Base-by-base conservation (phyloP, 2,888 invertebrate species). In the Trachelus stipa region DNA sequence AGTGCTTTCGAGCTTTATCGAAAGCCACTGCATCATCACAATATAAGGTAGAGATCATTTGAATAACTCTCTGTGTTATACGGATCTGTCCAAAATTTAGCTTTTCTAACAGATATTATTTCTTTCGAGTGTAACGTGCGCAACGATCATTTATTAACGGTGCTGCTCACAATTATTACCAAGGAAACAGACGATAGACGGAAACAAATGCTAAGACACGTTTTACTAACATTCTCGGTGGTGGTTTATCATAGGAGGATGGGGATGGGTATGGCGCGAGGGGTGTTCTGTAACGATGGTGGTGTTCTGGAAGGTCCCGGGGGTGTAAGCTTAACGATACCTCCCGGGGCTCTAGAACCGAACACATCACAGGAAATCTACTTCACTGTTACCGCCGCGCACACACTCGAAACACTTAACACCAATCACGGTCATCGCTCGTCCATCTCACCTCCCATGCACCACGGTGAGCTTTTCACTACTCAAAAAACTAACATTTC, bases 1-100 rank as follows among this genome's bases (percentile, higher is more conserved):
- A 98, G 98, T 82, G 98, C 98, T n/a, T 98, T 98, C 91, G 98
- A 98, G 92, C 93, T 98, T 81, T 98, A 98, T 91, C 95, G 97
- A 84, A 98, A 98, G 92, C 98, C 98, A 12, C 95, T 96, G 89
- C 95, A 95, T 91, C 96, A 96, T 93, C 96, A 96, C 91, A 96
- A 96, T 88, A 92, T 96, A 92, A 96, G 96, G 96, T 96, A 93
- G 85, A 68, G 83, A 84, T 78, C 78, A 78, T 56, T 56, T 56
- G 56, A 56, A 56, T 56, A 15, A 56, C 40, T 40, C 56, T 56
- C 9, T 9, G 23, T 56, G 4, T 40, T 40, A 40, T 23, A 23
- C 23, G 56, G 56, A 56, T 56, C 56, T 56, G 23, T 56, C 56
- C 9, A 56, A 56, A 23, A 23, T 56, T 56, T 23, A 56, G 56